Base-by-base conservation (phyloP, 2,797 vertebrate genomes). In the Telmatherina bonti region DNA sequence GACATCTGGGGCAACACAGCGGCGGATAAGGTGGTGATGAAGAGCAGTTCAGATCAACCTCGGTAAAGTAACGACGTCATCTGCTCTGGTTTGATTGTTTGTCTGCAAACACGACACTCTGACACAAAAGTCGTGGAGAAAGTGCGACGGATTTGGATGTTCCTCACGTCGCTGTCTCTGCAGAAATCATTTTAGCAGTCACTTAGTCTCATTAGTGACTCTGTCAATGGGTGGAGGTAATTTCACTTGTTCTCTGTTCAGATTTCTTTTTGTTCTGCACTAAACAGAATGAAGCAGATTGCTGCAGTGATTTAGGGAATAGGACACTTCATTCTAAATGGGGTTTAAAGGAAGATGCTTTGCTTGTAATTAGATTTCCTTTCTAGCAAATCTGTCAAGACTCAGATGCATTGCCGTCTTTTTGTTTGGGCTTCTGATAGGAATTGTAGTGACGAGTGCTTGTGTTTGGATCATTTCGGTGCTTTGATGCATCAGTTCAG, bases 21-120 rank as follows among this genome's bases (percentile, higher is more conserved):
- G 24, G 74, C 68, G 79, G 83, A 89, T 88, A 88, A 78, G 69
- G 66, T 33, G 65, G 22, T 51, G 77, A 78, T 71, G 77, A 69
- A 76, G 82, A 87, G 75, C 70, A 26, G 79, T 62, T 60, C 73
- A 52, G 62, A 45, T 67, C 33, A 57, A 52, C 59, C 36, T 67
- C 62, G 1, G 33, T 1, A 20, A 9, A 24, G 41, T 41, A 57
- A 43, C 55, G 15, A 10, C 38, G 74, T 71, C 67, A 76, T 84
- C 24, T 43, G 41, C 58, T 29, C 24, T 38, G 36, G 47, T 67
- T 49, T 62, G 13, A 43, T n/a, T 13, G 0, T 70, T 62, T 35
- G 47, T 53, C 29, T 53, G 0, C 26, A n/a, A 24, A 12, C 16
- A 13, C 33, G 22, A 75, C 4, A 47, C 35, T 53, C 3, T 20